Conservation (phyloP, 2,888 invertebrate species). For the Hypomecis punctinalis region DNA sequence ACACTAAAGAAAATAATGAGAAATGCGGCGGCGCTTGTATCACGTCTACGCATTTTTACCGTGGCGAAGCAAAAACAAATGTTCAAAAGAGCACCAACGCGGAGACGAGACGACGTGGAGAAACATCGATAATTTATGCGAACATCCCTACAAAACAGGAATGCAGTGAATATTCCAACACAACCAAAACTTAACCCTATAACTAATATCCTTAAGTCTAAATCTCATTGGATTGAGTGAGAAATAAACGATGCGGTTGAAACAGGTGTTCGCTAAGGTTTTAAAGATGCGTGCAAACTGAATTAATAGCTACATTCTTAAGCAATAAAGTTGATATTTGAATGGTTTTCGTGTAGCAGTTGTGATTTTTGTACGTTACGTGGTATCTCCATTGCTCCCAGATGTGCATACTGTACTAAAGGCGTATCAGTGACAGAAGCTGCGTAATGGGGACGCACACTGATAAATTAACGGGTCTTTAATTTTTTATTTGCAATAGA, state of each 20-base stretch:
- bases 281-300: constrained; percentile 48
- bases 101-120: constrained; percentile 56
- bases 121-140: constrained; percentile 84
- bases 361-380: constrained; percentile 51
- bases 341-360: constrained; percentile 16
- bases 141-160: constrained; percentile 81
- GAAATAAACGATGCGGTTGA: constrained; percentile 75
- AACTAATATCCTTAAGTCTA: not conserved
- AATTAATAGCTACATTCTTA: accelerated
- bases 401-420: constrained; percentile 80
- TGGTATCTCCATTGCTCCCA: constrained; percentile 75
- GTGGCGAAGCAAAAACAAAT: constrained; percentile 78
- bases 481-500: constrained; percentile 11
- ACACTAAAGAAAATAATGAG: constrained; percentile 13
- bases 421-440: constrained; percentile 72
- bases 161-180: constrained; percentile 57
- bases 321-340: constrained; percentile 50
- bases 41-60: constrained; percentile 64
- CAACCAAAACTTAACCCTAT: constrained; percentile 51
- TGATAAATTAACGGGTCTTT: constrained; percentile 70
- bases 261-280: constrained; percentile 81
- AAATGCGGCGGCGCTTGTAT: constrained; percentile 62
- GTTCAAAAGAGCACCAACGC: constrained; percentile 70
- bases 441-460: constrained; percentile 68
- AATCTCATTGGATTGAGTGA: constrained; percentile 42